phyloP scores from a whole-genome alignment of 2,888 invertebrate genomes.

The Zele albiditarsus region DNA sequence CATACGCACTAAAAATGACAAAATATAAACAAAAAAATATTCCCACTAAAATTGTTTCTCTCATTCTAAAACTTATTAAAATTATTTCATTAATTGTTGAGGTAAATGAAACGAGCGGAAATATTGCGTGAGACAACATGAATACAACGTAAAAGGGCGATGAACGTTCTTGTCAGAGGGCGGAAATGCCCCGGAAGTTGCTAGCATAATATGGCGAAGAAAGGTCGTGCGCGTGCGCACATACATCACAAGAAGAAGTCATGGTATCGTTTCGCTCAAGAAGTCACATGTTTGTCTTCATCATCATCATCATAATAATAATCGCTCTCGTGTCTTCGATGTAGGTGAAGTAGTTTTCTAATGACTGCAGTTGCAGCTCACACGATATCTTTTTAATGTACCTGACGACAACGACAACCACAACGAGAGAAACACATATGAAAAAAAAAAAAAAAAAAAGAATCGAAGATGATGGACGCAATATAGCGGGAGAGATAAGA shows the following conservation, averaged over 20 bases:
- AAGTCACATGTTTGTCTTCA: not conserved
- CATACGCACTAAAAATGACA: too few species aligned
- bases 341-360: constrained; percentile 63
- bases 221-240: not conserved
- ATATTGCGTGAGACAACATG: not conserved
- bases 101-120: constrained; percentile 16
- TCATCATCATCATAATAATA: constrained; percentile 21
- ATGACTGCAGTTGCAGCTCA: constrained; percentile 47
- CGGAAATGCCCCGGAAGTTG: constrained; percentile 23
- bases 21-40: too few species aligned
- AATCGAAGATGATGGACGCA: too few species aligned
- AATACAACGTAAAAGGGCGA: constrained; percentile 40
- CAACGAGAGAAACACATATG: not conserved
- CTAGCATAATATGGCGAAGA: not conserved
- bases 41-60: too few species aligned
- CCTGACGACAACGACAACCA: constrained; percentile 11
- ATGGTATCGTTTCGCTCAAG: constrained; percentile 46
- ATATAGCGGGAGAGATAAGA: not conserved
- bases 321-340: constrained; percentile 48
- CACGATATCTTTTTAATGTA: constrained; percentile 18
- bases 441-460: not conserved
- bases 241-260: constrained; percentile 18
- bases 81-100: not conserved
- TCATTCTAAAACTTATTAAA: not conserved
- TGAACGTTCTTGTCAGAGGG: not conserved